Evolutionary conservation across 2,888 invertebrate genomes (phyloP).

Genomic region (Hydroisotoma schaefferi): DNA sequence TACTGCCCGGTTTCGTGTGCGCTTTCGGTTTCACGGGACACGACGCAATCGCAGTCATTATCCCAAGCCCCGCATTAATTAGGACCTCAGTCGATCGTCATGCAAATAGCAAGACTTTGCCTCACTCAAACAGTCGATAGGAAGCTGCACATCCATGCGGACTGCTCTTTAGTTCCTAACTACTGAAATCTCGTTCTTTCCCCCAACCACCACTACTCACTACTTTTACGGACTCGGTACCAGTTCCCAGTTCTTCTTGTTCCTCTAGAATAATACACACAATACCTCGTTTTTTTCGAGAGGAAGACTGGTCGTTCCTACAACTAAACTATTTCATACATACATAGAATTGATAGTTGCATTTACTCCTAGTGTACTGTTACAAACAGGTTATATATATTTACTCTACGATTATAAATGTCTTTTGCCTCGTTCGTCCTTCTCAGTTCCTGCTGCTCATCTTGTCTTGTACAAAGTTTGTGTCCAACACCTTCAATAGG

Average conservation of each 20-base stretch:
- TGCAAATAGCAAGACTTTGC: conserved; percentile 48
- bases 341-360: too few relatives aligned
- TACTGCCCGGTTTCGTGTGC: conserved; percentile 43
- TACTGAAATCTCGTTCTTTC: conserved; percentile 12
- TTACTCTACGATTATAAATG: background rate
- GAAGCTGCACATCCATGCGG: conserved; percentile 48
- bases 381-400: too few relatives aligned
- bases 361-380: too few relatives aligned
- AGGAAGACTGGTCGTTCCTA: too few relatives aligned
- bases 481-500: conserved; percentile 24
- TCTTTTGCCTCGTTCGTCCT: background rate
- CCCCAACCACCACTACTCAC: background rate
- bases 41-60: conserved; percentile 49
- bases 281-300: too few relatives aligned
- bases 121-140: conserved; percentile 48
- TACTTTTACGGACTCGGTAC: background rate
- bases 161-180: conserved; percentile 36
- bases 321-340: too few relatives aligned
- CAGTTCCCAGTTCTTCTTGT: background rate
- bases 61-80: conserved; percentile 49
- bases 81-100: conserved; percentile 49
- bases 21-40: conserved; percentile 48
- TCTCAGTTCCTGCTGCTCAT: conserved; percentile 17
- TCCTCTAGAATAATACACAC: background rate
- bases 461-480: conserved; percentile 35